A percentile compares a stretch with the other conserved stretches of the same genome.
Evolutionary conservation across 1,140 invertebrate species (phyloP).

Genomic region (Lordiphosa mommai): DNA sequence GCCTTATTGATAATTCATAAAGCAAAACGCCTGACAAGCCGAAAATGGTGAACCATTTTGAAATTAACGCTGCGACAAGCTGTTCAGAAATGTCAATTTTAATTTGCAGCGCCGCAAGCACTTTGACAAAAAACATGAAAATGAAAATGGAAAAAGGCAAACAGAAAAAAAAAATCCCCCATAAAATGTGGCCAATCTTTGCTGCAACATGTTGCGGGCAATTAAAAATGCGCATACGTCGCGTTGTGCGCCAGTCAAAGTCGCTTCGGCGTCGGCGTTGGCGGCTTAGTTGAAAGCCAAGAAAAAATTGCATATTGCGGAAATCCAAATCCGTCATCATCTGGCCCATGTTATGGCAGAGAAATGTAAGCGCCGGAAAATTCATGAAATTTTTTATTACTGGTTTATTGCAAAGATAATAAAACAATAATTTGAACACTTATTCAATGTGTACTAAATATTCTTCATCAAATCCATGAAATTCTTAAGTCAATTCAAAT

Average conservation of each 20-base stretch:
- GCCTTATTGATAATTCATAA: slow-evolving; percentile 76
- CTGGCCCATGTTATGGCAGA: slow-evolving; percentile 8
- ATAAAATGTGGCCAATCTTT: slow-evolving; percentile 61
- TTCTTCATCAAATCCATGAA: no score
- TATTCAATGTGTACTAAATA: no score
- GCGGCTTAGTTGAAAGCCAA: slow-evolving; percentile 49
- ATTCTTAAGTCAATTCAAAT: no score
- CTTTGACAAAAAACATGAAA: slow-evolving; percentile 39
- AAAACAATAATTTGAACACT: no score
- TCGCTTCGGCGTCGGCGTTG: slow-evolving; percentile 16
- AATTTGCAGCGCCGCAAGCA: slow-evolving; percentile 57
- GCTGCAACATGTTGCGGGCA: slow-evolving; percentile 66
- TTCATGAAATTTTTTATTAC: not conserved
- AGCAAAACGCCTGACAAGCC: slow-evolving; percentile 43
- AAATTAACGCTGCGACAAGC: slow-evolving; percentile 66
- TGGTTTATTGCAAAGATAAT: no score
- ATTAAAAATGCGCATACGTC: slow-evolving; percentile 77
- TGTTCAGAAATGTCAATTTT: slow-evolving; percentile 72
- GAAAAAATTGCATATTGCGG: slow-evolving; percentile 54
- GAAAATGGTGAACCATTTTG: slow-evolving; percentile 62
- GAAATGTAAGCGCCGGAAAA: slow-evolving; percentile 24
- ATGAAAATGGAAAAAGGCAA: no score
- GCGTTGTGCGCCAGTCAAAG: slow-evolving; percentile 38
- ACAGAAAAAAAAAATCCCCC: not conserved
- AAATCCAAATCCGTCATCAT: slow-evolving; percentile 61